Conservation (phyloP, 2,888 invertebrate genomes). For the Acronicta aceris region DNA sequence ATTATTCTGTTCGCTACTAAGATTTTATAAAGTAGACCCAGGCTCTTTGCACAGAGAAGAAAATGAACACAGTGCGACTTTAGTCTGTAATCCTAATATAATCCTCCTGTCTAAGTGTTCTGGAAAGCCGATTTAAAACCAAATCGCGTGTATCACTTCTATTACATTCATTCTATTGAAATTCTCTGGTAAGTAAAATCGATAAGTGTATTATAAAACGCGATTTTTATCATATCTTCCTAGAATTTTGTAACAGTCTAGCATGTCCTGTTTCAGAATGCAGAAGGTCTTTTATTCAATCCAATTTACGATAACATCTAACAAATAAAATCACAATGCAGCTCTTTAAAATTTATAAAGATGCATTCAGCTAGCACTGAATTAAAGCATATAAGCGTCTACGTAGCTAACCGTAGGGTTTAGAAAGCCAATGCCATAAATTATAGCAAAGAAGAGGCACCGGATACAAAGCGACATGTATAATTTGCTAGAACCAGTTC, state of each 20-base stretch:
- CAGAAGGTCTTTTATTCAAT: slow-evolving; percentile 40
- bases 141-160: too few species aligned
- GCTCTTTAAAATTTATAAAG: slow-evolving; percentile 53
- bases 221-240: slow-evolving; percentile 6
- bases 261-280: slow-evolving; percentile 26
- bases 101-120: too few species aligned
- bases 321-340: slow-evolving; percentile 53
- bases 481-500: slow-evolving; percentile 81
- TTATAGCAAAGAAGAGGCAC: slow-evolving; percentile 78
- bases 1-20: too few species aligned
- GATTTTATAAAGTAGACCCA: too few species aligned
- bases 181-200: neutral
- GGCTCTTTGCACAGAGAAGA: too few species aligned
- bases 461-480: slow-evolving; percentile 75
- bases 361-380: slow-evolving; percentile 36
- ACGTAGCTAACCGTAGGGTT: slow-evolving; percentile 67
- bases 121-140: too few species aligned
- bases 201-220: neutral
- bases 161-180: neutral
- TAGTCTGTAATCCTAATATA: too few species aligned
- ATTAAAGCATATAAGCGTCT: slow-evolving; percentile 55
- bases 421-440: slow-evolving; percentile 81
- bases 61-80: too few species aligned
- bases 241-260: slow-evolving; percentile 25
- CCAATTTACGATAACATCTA: slow-evolving; percentile 50